Conservation (phyloP, 2,888 invertebrate genomes). For the Sinelater perroti region DNA sequence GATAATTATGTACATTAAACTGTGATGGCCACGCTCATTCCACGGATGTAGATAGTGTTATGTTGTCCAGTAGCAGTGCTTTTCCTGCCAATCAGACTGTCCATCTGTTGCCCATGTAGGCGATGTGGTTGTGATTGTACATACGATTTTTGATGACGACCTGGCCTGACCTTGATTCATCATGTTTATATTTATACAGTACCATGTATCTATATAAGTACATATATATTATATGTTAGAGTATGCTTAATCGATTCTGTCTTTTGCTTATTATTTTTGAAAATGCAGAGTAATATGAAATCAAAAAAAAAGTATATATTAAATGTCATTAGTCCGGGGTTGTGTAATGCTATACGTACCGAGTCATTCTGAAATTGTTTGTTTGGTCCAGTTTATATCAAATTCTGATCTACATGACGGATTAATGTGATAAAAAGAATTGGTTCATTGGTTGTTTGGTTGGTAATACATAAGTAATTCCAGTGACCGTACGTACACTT, state of each 20-base stretch:
- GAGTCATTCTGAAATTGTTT: slow-evolving; percentile 46
- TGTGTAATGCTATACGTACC: slow-evolving; percentile 57
- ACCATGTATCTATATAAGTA: slow-evolving; percentile 60
- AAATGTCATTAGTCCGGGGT: slow-evolving; percentile 59
- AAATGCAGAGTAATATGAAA: slow-evolving; percentile 55
- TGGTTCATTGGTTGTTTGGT: slow-evolving; percentile 52
- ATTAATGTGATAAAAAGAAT: slow-evolving; percentile 53
- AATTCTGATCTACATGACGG: slow-evolving; percentile 50
- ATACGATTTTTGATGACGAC: slow-evolving; percentile 61
- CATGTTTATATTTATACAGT: slow-evolving; percentile 57
- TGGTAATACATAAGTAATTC: slow-evolving; percentile 51
- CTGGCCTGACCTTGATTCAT: slow-evolving; percentile 61
- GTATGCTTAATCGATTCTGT: slow-evolving; percentile 59
- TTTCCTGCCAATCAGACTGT: slow-evolving; percentile 55
- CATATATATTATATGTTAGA: slow-evolving; percentile 51
- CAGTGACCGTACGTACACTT: slow-evolving; percentile 52
- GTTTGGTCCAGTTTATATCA: slow-evolving; percentile 31
- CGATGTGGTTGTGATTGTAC: slow-evolving; percentile 60
- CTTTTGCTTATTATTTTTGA: slow-evolving; percentile 55
- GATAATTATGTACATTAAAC: slow-evolving; percentile 42
- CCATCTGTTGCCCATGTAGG: slow-evolving; percentile 48
- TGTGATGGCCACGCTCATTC: slow-evolving; percentile 57
- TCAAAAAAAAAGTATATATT: slow-evolving; percentile 55
- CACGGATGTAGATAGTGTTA: slow-evolving; percentile 49
- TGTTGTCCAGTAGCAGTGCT: slow-evolving; percentile 49